A percentile compares a stretch with the other conserved stretches of the same genome.
These are phyloP conservation scores for Heterochromis multidens DNA, from an alignment of 2,113 vertebrate species.

Conservation along the genomic window DNA sequence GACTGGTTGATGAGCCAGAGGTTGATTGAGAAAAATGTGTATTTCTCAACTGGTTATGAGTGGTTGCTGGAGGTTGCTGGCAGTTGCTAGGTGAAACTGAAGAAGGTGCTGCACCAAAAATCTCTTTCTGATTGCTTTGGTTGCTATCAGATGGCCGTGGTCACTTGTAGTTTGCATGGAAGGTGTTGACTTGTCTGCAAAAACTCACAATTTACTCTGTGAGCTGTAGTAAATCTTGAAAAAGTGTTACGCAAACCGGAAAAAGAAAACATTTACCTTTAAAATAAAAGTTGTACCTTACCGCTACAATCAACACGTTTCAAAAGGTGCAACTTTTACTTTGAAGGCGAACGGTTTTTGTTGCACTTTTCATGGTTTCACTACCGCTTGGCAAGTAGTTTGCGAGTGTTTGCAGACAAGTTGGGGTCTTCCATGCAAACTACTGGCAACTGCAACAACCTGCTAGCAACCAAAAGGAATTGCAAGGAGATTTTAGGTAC, in stretches of 20 bases:
- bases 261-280: background rate
- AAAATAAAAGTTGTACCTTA: background rate
- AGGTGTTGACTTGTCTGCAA: background rate
- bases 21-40: background rate
- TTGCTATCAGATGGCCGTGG: background rate
- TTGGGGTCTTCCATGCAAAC: background rate
- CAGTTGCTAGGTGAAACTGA: background rate
- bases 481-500: background rate
- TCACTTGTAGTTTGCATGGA: accelerated
- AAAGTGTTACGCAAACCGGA: accelerated
- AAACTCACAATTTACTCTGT: background rate
- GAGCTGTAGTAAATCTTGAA: background rate
- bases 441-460: accelerated
- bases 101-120: background rate
- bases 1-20: background rate
- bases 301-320: background rate
- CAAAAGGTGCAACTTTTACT: too few species aligned
- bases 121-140: background rate
- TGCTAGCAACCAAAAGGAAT: too few species aligned
- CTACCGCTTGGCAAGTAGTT: too few species aligned
- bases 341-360: background rate
- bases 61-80: accelerated
- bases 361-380: too few species aligned
- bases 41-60: accelerated
- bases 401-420: background rate